These are phyloP conservation scores for Monodelphis domestica DNA, from an alignment of 2,797 vertebrate genomes.

Conservation along the genomic window DNA sequence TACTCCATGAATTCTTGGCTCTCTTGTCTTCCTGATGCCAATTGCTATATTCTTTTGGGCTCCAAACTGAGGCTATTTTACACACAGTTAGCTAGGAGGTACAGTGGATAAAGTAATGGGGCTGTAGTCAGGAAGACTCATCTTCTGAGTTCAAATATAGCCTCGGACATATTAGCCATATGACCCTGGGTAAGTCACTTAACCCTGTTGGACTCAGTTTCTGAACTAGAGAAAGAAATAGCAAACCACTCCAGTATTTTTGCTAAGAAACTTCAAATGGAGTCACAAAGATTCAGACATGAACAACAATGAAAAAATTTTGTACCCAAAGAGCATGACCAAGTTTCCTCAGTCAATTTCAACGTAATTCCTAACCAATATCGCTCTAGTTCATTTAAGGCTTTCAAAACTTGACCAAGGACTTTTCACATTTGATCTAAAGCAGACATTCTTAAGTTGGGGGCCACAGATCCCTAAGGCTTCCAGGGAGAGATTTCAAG, in stretches of 20 bases:
- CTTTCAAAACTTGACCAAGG: neutral
- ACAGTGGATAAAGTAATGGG: too few species aligned
- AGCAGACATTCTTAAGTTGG: neutral
- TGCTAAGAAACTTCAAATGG: too few species aligned
- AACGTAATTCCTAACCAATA: neutral
- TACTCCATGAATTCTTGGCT: neutral
- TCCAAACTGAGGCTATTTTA: neutral
- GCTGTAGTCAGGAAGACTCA: too few species aligned
- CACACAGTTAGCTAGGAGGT: too few species aligned
- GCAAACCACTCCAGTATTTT: too few species aligned
- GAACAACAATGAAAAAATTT: too few species aligned
- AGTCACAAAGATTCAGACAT: too few species aligned
- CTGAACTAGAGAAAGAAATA: too few species aligned
- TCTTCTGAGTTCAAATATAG: too few species aligned
- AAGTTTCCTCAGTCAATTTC: neutral
- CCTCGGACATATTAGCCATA: too few species aligned
- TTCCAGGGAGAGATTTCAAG: neutral
- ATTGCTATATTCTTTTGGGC: neutral
- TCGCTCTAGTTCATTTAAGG: neutral
- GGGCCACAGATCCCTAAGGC: neutral
- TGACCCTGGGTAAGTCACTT: too few species aligned
- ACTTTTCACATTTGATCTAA: neutral
- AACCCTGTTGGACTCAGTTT: too few species aligned
- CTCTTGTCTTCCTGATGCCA: neutral
- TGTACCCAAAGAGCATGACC: neutral